phyloP scores from a whole-genome alignment of 37 sponge, comb jelly and placozoan species.

The Theonella swinhoei region DNA sequence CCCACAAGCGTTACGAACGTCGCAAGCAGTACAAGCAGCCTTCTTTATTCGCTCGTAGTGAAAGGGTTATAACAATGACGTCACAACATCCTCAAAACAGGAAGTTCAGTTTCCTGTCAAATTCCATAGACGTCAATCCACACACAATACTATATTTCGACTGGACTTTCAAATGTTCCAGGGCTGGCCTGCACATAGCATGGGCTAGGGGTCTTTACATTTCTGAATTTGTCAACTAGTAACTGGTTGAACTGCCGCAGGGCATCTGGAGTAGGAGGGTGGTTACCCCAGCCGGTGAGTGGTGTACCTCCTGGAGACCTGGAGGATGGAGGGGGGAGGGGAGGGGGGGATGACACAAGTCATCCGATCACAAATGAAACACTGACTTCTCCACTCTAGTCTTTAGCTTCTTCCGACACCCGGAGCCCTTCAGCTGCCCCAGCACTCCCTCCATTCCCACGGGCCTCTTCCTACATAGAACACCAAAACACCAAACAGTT shows the following conservation, averaged over 20 bases:
- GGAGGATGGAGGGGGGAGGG: neutral
- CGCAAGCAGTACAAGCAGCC: no score
- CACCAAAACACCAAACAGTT: neutral
- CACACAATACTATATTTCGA: no score
- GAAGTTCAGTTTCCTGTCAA: no score
- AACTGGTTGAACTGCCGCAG: constrained; percentile 59
- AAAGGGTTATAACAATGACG: neutral
- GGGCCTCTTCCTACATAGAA: no score
- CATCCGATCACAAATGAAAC: no score
- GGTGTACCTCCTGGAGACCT: constrained; percentile 88
- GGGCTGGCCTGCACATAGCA: constrained; percentile 19
- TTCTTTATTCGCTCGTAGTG: no score
- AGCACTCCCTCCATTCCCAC: constrained; percentile 4
- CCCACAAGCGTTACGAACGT: no score
- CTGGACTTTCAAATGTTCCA: constrained; percentile 60
- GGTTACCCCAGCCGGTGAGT: constrained; percentile 35
- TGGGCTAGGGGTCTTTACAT: constrained; percentile 19
- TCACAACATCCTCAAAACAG: no score
- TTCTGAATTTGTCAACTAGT: constrained; percentile 68
- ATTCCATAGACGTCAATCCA: no score
- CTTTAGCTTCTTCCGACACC: constrained; percentile 31
- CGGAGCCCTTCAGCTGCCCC: constrained; percentile 55
- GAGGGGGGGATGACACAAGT: neutral
- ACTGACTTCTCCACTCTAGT: constrained; percentile 20
- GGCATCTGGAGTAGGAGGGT: constrained; percentile 5